Conservation (phyloP, 2,797 vertebrate species). For the Zalophus californianus region DNA sequence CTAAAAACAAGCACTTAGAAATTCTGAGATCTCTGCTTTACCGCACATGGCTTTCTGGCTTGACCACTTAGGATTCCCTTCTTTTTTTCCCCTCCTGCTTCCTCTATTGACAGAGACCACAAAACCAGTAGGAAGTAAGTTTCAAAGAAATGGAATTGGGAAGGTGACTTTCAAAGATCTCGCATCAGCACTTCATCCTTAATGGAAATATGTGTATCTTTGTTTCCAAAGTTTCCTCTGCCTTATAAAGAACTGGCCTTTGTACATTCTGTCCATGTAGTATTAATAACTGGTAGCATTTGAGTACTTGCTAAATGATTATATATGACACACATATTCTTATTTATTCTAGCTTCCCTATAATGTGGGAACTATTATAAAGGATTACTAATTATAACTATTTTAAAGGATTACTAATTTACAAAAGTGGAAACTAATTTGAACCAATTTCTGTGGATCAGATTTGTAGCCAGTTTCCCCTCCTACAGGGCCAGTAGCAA, state of each 20-base stretch:
- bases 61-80: background rate
- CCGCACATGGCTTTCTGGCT: background rate
- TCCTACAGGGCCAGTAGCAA: background rate
- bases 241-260: background rate
- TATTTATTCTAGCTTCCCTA: background rate
- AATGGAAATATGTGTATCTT: background rate
- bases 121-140: background rate
- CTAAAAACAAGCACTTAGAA: background rate
- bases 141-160: background rate
- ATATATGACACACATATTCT: background rate
- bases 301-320: background rate
- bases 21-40: slow-evolving; percentile 20
- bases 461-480: background rate
- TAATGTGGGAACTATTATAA: background rate
- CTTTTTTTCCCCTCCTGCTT: background rate
- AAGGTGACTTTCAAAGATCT: background rate
- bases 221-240: background rate
- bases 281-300: background rate
- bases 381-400: too few relatives aligned
- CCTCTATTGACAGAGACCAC: background rate
- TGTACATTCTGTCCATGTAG: background rate
- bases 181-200: background rate
- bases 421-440: background rate
- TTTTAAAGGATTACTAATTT: background rate
- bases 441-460: background rate